phyloP scores from a whole-genome alignment of 2,113 vertebrate species.

The Alouatta palliata region DNA sequence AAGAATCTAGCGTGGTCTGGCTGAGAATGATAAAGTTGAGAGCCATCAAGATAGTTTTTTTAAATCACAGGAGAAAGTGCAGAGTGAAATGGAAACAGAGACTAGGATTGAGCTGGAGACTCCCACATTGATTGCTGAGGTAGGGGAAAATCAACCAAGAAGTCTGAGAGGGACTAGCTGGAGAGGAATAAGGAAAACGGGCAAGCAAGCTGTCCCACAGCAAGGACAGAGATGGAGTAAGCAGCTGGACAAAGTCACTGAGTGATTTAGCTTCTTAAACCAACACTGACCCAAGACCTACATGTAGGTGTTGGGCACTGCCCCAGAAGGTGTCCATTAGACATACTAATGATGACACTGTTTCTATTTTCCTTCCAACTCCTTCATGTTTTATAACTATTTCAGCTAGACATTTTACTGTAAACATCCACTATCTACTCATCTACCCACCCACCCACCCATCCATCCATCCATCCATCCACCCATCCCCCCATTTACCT shows the following conservation, averaged over 20 bases:
- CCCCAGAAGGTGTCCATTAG: background rate
- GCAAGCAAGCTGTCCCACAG: background rate
- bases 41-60: background rate
- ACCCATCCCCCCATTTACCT: no score
- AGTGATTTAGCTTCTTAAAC: background rate
- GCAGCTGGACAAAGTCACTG: background rate
- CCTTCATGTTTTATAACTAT: background rate
- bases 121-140: background rate
- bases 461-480: background rate
- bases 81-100: background rate
- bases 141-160: background rate
- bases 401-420: background rate
- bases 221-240: background rate
- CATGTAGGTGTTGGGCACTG: rapidly evolving
- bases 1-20: background rate
- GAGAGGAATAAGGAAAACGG: background rate
- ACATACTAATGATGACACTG: rapidly evolving
- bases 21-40: background rate
- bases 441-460: background rate
- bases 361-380: background rate
- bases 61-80: background rate
- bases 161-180: background rate
- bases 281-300: background rate
- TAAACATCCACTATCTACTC: background rate
- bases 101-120: no score